Conservation (phyloP, 2,888 invertebrate genomes). For the Lithophane socia region DNA sequence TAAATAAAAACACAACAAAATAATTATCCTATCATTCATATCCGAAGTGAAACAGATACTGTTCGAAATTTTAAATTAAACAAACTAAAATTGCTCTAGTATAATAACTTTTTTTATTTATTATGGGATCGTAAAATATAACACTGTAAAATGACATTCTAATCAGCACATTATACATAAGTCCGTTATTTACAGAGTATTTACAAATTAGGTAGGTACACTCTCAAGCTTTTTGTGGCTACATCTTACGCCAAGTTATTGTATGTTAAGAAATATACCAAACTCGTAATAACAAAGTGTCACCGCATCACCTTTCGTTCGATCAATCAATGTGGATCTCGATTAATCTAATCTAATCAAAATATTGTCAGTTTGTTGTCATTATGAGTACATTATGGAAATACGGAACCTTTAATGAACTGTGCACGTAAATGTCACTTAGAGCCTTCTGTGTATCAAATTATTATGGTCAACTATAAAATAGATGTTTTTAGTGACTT, state of each 20-base stretch:
- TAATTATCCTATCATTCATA: neutral
- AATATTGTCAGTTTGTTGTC: slow-evolving; percentile 45
- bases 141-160: neutral
- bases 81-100: neutral
- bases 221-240: slow-evolving; percentile 40
- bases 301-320: slow-evolving; percentile 44
- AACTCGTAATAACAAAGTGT: slow-evolving; percentile 33
- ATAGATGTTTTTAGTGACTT: neutral
- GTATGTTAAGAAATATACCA: slow-evolving; percentile 48
- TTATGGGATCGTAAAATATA: neutral
- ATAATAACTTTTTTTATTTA: neutral
- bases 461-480: neutral
- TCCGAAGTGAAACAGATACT: neutral
- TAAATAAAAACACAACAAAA: neutral
- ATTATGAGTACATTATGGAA: slow-evolving; percentile 37
- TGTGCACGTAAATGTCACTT: slow-evolving; percentile 46
- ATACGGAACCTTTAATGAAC: slow-evolving; percentile 39
- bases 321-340: slow-evolving; percentile 56
- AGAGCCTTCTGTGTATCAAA: neutral
- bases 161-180: neutral
- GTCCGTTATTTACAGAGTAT: neutral
- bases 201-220: slow-evolving; percentile 32
- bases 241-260: slow-evolving; percentile 16
- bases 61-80: neutral
- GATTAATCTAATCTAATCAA: slow-evolving; percentile 60